phyloP scores from a whole-genome alignment of 1,140 invertebrate species.

The Brachionus paranguensis region DNA sequence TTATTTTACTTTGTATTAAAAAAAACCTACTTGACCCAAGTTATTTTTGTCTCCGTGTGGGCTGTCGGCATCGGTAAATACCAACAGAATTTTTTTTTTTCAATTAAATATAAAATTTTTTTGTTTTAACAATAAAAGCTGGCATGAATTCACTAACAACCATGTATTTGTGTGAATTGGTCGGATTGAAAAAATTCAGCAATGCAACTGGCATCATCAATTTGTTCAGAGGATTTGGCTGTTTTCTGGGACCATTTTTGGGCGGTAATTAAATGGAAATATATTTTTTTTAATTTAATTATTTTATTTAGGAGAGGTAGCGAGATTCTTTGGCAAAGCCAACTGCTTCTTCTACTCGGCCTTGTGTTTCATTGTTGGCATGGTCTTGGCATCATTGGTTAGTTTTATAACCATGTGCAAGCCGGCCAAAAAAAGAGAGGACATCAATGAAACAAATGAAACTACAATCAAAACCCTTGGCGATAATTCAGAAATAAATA shows the following conservation, averaged over 20 bases:
- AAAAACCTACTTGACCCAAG: background rate
- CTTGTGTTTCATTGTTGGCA: slow-evolving; percentile 6
- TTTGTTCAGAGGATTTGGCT: slow-evolving; percentile 39
- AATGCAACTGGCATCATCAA: slow-evolving; percentile 37
- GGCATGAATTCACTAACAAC: slow-evolving; percentile 36
- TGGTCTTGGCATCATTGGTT: background rate
- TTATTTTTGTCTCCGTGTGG: background rate
- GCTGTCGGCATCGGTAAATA: slow-evolving; percentile 23
- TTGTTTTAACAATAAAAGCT: background rate
- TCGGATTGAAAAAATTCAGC: slow-evolving; percentile 20
- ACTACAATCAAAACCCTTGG: background rate
- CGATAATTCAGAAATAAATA: background rate
- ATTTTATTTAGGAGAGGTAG: background rate
- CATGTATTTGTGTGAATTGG: slow-evolving; percentile 23
- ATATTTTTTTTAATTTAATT: background rate
- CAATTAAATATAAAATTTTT: background rate
- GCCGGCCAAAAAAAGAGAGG: background rate
- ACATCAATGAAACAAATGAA: background rate
- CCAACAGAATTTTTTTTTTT: background rate
- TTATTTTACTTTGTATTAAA: background rate
- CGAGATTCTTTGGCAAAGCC: background rate
- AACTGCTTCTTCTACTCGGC: background rate
- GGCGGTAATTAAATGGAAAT: background rate
- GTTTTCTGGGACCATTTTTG: slow-evolving; percentile 31
- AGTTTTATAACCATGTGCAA: background rate